These are phyloP conservation scores for Oscheius sp. DNA, from an alignment of 1,140 invertebrate species.

Conservation along the genomic window DNA sequence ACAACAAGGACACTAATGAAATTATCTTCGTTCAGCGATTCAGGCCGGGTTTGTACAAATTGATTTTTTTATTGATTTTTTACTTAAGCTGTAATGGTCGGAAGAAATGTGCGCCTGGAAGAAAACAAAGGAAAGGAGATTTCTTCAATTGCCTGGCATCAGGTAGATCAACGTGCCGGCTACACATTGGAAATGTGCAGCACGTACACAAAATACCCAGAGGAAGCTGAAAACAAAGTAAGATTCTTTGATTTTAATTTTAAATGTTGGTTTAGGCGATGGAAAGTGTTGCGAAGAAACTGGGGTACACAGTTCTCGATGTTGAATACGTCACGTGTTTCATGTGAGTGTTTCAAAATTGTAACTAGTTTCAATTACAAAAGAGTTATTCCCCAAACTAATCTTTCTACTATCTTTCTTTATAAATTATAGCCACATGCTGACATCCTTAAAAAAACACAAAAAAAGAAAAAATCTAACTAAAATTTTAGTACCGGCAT, in stretches of 20 bases:
- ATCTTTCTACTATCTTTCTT: too few species aligned
- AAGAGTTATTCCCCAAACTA: too few species aligned
- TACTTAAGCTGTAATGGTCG: too few species aligned
- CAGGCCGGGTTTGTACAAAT: background rate
- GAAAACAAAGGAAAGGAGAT: background rate
- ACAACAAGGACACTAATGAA: background rate
- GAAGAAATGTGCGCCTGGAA: background rate
- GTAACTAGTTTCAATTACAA: background rate
- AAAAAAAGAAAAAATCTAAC: too few species aligned
- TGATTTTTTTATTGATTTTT: background rate
- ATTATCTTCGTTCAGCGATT: background rate
- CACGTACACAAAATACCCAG: background rate
- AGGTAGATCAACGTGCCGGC: background rate
- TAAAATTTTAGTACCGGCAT: background rate
- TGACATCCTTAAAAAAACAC: too few species aligned
- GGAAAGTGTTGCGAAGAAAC: background rate
- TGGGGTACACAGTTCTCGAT: background rate
- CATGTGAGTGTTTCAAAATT: constrained; percentile 6
- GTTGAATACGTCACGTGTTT: background rate
- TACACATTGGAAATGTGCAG: constrained; percentile 10
- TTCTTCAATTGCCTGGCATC: background rate
- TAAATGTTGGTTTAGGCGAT: background rate
- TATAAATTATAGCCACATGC: too few species aligned
- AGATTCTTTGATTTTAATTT: background rate
- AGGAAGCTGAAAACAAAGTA: background rate